Percentiles rank a stretch among this genome's conserved stretches.
Evolutionary conservation across 2,797 vertebrate species (phyloP).

Genomic region (Semaprochilodus insignis): DNA sequence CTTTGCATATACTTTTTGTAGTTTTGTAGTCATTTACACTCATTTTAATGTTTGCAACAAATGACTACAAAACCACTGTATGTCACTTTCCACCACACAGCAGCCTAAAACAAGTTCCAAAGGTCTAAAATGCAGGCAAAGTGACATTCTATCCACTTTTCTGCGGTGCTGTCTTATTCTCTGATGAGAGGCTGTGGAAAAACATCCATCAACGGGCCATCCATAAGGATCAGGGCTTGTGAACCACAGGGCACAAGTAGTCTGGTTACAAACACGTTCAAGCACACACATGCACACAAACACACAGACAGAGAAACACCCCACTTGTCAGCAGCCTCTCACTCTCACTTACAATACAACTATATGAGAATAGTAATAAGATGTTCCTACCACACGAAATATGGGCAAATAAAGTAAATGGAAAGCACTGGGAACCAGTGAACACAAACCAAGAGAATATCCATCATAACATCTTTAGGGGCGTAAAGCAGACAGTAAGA

Average conservation of each 20-base stretch:
- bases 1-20: neutral
- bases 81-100: slow-evolving; percentile 56
- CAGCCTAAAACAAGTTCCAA: slow-evolving; percentile 47
- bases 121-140: slow-evolving; percentile 54
- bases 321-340: slow-evolving; percentile 74
- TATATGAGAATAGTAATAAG: slow-evolving; percentile 23
- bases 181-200: slow-evolving; percentile 64
- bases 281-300: neutral
- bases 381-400: neutral
- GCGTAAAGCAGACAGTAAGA: slow-evolving; percentile 18
- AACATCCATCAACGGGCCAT: slow-evolving; percentile 70
- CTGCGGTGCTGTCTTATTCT: slow-evolving; percentile 50
- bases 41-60: slow-evolving; percentile 26
- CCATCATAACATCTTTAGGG: slow-evolving; percentile 10
- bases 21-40: slow-evolving; percentile 12
- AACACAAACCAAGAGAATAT: slow-evolving; percentile 22
- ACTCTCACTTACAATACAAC: slow-evolving; percentile 60
- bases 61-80: slow-evolving; percentile 31
- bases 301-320: slow-evolving; percentile 57
- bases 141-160: slow-evolving; percentile 63
- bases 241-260: slow-evolving; percentile 40
- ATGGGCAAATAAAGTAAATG: slow-evolving; percentile 17
- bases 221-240: slow-evolving; percentile 37
- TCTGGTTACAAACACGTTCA: slow-evolving; percentile 4
- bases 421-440: slow-evolving; percentile 22